Percentiles rank a stretch among this genome's conserved stretches.
Conservation (phyloP, 1,140 invertebrate genomes). For the Apocrypta bakeri region DNA sequence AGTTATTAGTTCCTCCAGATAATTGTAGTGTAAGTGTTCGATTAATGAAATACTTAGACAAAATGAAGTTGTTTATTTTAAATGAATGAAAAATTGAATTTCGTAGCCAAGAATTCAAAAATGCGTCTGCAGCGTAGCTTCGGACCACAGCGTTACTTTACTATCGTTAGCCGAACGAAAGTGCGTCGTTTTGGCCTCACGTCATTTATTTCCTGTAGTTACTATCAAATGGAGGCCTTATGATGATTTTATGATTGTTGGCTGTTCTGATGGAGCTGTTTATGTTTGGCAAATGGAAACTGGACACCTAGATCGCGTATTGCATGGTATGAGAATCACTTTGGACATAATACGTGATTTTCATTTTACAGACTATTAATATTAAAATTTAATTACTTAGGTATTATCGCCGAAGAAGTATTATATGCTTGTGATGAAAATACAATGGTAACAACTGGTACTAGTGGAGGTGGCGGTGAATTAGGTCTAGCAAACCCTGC, state of each 20-base stretch:
- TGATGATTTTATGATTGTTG: constrained; percentile 98
- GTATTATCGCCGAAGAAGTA: constrained; percentile 96
- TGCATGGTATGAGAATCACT: constrained; percentile 80
- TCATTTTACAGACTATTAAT: neutral
- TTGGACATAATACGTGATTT: neutral
- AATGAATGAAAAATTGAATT: constrained; percentile 26
- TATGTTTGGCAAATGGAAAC: constrained; percentile 99
- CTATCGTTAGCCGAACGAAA: constrained; percentile 95
- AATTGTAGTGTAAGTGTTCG: constrained; percentile 90
- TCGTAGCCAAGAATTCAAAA: constrained; percentile 91
- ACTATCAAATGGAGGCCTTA: constrained; percentile 97
- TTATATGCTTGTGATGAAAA: constrained; percentile 96
- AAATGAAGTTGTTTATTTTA: neutral
- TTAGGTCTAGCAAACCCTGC: constrained; percentile 92
- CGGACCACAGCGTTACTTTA: constrained; percentile 97
- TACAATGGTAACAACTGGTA: constrained; percentile 75
- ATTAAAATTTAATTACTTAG: constrained; percentile 68
- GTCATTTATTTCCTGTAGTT: constrained; percentile 97
- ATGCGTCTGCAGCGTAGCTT: constrained; percentile 97
- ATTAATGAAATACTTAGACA: neutral
- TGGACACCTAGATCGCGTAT: constrained; percentile 95
- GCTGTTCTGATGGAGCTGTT: constrained; percentile 97
- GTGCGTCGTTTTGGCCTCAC: constrained; percentile 94
- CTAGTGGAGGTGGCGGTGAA: constrained; percentile 78
- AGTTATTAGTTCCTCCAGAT: constrained; percentile 92